Base-by-base conservation (phyloP, 2,113 vertebrate species). In the Misgurnus anguillicaudatus region DNA sequence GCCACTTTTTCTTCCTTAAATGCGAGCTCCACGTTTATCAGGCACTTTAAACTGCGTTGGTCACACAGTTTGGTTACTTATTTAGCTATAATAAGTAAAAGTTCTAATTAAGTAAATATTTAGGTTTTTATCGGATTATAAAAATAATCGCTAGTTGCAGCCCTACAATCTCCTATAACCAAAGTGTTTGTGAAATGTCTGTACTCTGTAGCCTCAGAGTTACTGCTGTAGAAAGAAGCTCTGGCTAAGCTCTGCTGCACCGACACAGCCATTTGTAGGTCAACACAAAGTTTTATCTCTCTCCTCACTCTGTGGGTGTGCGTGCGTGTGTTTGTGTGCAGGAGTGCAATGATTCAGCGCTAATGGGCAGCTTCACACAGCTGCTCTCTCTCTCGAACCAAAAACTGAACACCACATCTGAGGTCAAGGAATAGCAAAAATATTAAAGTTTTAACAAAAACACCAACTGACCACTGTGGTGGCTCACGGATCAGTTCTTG, bases 211-310 rank as follows among this genome's bases (percentile, higher is more conserved):
- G 61, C 48, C 36, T 45, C 51, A 51, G 58, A 63, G 60, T 4
- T 64, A n/a, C 17, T 31, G 45, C 16, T 13, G 13, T 62, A 65
- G 62, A 55, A 69, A 39, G 55, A 31, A 60, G 79, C 57, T 39
- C 64, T 47, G n/a, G 63, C 42, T 67, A 67, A 62, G 79, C 64
- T 75, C 36, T 57, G 67, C 66, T 31, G 61, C 74, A 58, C 16
- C 19, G 66, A 48, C 47, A 71, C 16, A 36, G 21, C 47, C 51
- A 70, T 81, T 78, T 82, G 66, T 78, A 82, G 80, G 80, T 82
- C 75, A 82, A 36, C 60, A 64, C 9, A 39, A 61, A 48, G 57
- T 41, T 68, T 63, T 67, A n/a, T 21, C 51, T 42, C 55, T 68
- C 39, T 6, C 57, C 63, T 80, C 64, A 14, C 47, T 42, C 68